Evolutionary conservation across 2,113 vertebrate genomes (phyloP), one percentile per base, ranked within the genome.

Genomic region (Corydoras maculifer): DNA sequence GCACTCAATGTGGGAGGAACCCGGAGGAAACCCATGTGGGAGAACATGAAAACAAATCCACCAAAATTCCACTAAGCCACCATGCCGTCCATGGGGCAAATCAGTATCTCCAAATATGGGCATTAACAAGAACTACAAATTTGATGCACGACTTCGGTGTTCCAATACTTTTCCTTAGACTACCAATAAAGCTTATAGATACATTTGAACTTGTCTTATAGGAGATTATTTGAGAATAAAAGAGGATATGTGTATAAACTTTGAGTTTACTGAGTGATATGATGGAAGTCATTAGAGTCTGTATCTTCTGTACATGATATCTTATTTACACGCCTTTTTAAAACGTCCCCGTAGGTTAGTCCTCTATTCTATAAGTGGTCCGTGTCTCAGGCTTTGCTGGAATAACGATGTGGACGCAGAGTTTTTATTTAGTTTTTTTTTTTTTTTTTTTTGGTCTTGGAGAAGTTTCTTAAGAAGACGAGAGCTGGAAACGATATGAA

Each of bases 321-420:
- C 82, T 75, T 35, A 67, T 79, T 75, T 82, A 82, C 84, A 65
- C 81, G 86, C 80, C 81, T 70, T 74, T 75, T 68, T 32, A 69
- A 79, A 80, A 84, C 77, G 79, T 86, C 85, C 85, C 81, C 81
- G 83, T 69, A 48, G 25, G 75, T 75, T 75, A 57, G 32, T 63
- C 32, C 48, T 74, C 35, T 76, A 79, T 32, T 58, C 32, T 73
- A 65, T 63, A 49, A 58, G 57, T 65, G 68, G 43, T 63, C 58
- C 62, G 65, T 51, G 51, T 35, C 51, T 13, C 25, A 65, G 51
- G 31, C 57, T 58, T 48, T 59, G 60, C 63, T 51, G 62, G 69
- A 67, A 50, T 31, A 59, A 66, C 67, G 58, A 59, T 64, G 4
- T 69, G 18, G 69, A 71, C 60, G 76, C 55, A 35, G 57, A 32